phyloP scores from a whole-genome alignment of 2,113 vertebrate genomes.

The Alligator sinensis region DNA sequence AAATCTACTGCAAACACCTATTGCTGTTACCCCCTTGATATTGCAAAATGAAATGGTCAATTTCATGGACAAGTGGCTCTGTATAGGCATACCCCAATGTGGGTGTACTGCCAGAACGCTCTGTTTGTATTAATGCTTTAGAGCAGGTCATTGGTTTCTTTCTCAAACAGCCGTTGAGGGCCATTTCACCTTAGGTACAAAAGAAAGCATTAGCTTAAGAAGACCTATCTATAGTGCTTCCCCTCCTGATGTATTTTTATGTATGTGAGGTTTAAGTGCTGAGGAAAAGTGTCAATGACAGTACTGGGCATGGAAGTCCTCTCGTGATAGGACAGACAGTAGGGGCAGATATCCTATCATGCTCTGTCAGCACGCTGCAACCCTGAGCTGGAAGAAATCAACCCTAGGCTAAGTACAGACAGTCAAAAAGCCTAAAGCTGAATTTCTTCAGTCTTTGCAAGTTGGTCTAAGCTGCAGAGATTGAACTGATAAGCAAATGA shows the following conservation, averaged over 20 bases:
- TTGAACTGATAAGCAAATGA: too few species aligned
- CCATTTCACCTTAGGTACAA: not conserved
- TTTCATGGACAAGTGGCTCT: constrained; percentile 10
- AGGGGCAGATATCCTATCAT: not conserved
- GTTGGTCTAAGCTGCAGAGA: too few species aligned
- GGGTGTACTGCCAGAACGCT: rapidly evolving
- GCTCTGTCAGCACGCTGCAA: not conserved
- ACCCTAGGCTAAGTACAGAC: too few species aligned
- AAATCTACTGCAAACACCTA: not conserved
- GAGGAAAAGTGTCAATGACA: not conserved
- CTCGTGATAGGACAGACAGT: not conserved
- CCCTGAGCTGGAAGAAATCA: not conserved
- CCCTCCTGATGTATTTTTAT: constrained; percentile 7
- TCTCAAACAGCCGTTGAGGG: not conserved
- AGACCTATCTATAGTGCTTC: not conserved
- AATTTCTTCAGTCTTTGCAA: too few species aligned
- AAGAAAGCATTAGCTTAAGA: not conserved
- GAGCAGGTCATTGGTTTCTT: not conserved
- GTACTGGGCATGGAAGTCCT: not conserved
- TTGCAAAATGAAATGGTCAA: not conserved
- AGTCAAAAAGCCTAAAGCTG: too few species aligned
- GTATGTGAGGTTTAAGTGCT: not conserved
- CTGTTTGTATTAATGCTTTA: not conserved
- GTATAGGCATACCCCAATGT: rapidly evolving
- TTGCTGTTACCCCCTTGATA: not conserved